These are phyloP conservation scores for Thaumetopoea pityocampa DNA, from an alignment of 1,140 invertebrate species.

Conservation along the genomic window DNA sequence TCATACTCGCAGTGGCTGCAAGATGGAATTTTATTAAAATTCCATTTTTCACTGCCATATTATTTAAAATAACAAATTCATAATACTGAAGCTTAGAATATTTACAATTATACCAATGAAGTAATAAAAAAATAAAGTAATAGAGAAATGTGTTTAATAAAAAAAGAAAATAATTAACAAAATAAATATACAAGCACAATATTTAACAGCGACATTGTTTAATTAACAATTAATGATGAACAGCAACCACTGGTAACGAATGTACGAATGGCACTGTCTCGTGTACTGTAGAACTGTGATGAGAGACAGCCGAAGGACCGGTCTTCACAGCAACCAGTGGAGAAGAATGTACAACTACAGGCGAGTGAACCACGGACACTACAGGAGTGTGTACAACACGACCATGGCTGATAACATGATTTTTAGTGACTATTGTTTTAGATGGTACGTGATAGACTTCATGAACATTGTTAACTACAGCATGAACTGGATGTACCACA, in stretches of 20 bases:
- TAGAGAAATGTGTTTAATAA: neutral
- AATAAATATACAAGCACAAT: slow-evolving; percentile 15
- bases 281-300: slow-evolving; percentile 48
- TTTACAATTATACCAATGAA: too few relatives aligned
- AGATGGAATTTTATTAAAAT: slow-evolving; percentile 2
- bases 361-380: slow-evolving; percentile 33
- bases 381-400: slow-evolving; percentile 23
- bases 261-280: slow-evolving; percentile 47
- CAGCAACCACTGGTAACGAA: slow-evolving; percentile 26
- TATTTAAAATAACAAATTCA: too few relatives aligned
- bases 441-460: slow-evolving; percentile 29
- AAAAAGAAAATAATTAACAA: neutral
- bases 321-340: slow-evolving; percentile 37
- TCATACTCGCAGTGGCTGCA: too few relatives aligned
- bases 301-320: slow-evolving; percentile 42
- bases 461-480: slow-evolving; percentile 22
- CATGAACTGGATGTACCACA: slow-evolving; percentile 27
- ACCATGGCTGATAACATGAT: slow-evolving; percentile 54
- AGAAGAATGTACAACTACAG: slow-evolving; percentile 42
- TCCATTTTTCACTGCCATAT: neutral
- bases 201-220: too few relatives aligned
- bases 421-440: slow-evolving; percentile 52
- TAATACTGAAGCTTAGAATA: too few relatives aligned
- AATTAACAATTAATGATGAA: slow-evolving; percentile 35
- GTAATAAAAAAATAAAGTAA: neutral